A percentile compares a stretch with the other conserved stretches of the same genome.
Evolutionary conservation across 2,888 invertebrate species (phyloP).

Genomic region (Pseudococcus longispinus): DNA sequence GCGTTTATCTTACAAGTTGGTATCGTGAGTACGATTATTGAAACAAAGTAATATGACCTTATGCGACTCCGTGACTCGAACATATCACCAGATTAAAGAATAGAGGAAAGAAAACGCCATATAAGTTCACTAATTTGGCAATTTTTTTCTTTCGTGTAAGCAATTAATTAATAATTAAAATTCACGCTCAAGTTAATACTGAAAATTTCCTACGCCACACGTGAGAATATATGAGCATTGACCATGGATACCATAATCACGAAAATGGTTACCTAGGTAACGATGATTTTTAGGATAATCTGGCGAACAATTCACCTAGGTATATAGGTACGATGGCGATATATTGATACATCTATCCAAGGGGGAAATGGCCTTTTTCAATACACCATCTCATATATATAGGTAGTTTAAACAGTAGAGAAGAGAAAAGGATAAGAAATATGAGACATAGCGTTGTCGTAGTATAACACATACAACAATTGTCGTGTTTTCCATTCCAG

Average conservation of each 20-base stretch:
- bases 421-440: slow-evolving; percentile 18
- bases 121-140: not conserved
- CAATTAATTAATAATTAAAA: not conserved
- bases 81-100: not conserved
- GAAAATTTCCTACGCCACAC: not conserved
- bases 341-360: not conserved
- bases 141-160: not conserved
- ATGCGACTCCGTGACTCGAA: not conserved
- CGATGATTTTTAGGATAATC: not conserved
- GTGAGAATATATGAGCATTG: not conserved
- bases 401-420: not conserved
- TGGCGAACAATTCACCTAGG: not conserved
- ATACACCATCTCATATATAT: not conserved
- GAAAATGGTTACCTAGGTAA: not conserved
- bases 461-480: not conserved
- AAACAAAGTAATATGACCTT: not conserved
- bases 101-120: not conserved
- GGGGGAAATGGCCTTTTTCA: not conserved
- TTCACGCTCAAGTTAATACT: not conserved
- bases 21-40: not conserved
- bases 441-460: slow-evolving; percentile 18
- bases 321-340: no score
- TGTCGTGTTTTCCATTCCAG: slow-evolving; percentile 12
- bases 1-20: not conserved
- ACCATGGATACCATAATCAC: not conserved